These are phyloP conservation scores for Alectoris magna DNA, from an alignment of 2,797 vertebrate species.

Conservation along the genomic window DNA sequence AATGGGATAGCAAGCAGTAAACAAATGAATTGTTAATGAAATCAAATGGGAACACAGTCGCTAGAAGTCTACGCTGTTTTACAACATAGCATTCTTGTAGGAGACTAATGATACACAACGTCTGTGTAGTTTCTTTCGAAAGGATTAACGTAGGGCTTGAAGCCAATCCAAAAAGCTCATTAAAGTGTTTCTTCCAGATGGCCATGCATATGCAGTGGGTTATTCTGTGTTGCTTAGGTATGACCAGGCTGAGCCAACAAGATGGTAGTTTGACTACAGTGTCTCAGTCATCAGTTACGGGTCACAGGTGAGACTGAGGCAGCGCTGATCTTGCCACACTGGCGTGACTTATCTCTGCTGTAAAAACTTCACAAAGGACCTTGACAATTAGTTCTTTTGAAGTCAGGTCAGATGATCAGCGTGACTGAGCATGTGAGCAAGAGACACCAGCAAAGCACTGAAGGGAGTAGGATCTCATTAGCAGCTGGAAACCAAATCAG, in stretches of 20 bases:
- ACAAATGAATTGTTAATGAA: constrained; percentile 5
- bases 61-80: not conserved
- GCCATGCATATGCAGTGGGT: not conserved
- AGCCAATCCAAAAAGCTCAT: not conserved
- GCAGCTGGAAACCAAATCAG: not conserved
- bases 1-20: not conserved
- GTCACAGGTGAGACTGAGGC: not conserved
- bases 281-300: not conserved
- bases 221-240: not conserved
- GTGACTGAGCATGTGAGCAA: not conserved
- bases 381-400: not conserved
- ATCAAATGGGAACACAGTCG: not conserved
- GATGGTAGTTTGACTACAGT: not conserved
- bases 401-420: not conserved
- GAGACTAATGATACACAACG: not conserved
- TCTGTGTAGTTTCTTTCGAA: not conserved
- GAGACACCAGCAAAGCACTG: not conserved
- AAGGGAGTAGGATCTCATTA: not conserved
- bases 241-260: not conserved
- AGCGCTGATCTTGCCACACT: rapidly evolving
- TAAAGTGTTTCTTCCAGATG: not conserved
- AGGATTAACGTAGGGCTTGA: not conserved
- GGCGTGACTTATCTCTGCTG: not conserved
- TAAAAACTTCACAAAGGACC: not conserved
- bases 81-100: not conserved